Percentiles rank a stretch among this genome's conserved stretches.
Evolutionary conservation across 2,888 invertebrate species (phyloP).

Genomic region (Monoplex corrugatus): DNA sequence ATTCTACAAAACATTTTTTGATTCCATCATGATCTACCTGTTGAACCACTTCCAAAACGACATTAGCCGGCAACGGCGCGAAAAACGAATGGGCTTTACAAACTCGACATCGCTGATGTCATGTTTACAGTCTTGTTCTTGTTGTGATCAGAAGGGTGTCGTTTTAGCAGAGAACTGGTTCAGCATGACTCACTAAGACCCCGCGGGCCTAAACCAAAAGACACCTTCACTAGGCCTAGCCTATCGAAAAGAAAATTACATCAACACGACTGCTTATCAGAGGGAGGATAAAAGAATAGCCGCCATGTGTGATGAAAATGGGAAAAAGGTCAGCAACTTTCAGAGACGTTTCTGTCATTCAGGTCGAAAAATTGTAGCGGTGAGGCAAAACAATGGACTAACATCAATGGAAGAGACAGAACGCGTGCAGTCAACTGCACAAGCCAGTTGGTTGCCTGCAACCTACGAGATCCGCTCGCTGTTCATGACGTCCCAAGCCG

Average conservation of each 20-base stretch:
- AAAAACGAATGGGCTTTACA: no score
- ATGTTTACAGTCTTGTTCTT: no score
- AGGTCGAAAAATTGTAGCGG: background rate
- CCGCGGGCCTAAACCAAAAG: no score
- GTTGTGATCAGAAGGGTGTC: no score
- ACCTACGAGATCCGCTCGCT: conserved; percentile 13
- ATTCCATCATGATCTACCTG: no score
- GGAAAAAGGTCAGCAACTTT: conserved; percentile 3
- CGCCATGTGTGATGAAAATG: conserved; percentile 48
- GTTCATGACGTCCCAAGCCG: conserved; percentile 45
- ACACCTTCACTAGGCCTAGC: no score
- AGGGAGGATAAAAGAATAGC: conserved; percentile 61
- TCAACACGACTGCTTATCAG: conserved; percentile 40
- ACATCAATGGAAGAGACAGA: background rate
- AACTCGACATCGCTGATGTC: no score
- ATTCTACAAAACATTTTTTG: no score
- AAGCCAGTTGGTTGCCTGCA: conserved; percentile 34
- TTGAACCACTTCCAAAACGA: no score
- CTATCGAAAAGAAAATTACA: conserved; percentile 39
- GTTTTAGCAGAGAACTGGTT: no score
- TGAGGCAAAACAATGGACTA: conserved; percentile 27
- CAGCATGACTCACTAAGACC: no score
- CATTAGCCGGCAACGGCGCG: no score
- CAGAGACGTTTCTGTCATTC: background rate
- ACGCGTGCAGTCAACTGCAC: conserved; percentile 24